Base-by-base conservation (phyloP, 2,888 invertebrate species). In the Parnassius glacialis region DNA sequence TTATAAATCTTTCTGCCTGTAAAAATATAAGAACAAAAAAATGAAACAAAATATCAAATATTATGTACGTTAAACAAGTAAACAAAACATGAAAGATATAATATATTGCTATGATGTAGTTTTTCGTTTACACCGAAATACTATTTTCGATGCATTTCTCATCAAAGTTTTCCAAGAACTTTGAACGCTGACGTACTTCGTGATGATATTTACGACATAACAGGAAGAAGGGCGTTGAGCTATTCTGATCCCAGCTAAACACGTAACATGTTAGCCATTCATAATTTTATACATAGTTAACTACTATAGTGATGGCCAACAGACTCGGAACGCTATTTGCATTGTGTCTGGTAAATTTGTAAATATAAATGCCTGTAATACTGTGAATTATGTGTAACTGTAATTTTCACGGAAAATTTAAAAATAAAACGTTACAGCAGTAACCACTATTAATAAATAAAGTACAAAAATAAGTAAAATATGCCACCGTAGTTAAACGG, bases 251-350 rank as follows among this genome's bases (percentile, higher is more conserved):
- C 48, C 13, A n/a, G 34, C 5, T 42, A 44, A 47, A 16, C 57
- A 54, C 53, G 52, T 58, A 62, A 62, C 44, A 57, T n/a, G 50
- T 20, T 2, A 53, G 43, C 53, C 58, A 62, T 62, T 57, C 58
- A 58, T 62, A 58, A 51, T 10, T 25, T 9, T 50, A 50, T 58
- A 51, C 57, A 61, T 52, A 57, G 57, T 42, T 56, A 52, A 61
- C 52, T 44, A 41, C 16, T 20, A 3, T 57, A 58, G 62, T 20
- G 53, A 50, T 54, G 58, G 44, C 42, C n/a, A 57, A 16, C 10
- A 1, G 48, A 57, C 20, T 34, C 10, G 47, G 9, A 44, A 25
- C 12, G n/a, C 3, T 45, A 45, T 55, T 55, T 45, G 25, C 55
- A 44, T 41, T 16, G 54, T 12, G 10, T 42, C 53, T 43, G 10